Base-by-base conservation (phyloP, 2,113 vertebrate species). In the Sylvietta virens region DNA sequence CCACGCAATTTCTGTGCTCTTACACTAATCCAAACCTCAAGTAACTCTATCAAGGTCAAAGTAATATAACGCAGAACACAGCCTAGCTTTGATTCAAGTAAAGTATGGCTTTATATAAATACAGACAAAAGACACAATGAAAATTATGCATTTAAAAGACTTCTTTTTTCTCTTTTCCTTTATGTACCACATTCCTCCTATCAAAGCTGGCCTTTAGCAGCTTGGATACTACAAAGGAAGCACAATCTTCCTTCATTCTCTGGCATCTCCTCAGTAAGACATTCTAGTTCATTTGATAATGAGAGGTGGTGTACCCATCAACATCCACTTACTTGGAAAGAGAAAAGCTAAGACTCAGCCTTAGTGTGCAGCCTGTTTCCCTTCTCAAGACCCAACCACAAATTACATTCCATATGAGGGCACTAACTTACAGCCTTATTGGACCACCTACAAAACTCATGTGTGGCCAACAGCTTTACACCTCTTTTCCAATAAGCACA, bases 11-110 rank as follows among this genome's bases (percentile, higher is more conserved):
- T 92, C 78, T 85, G 65, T 79, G 70, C 80, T 96, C 61, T 76
- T 90, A 92, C 56, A 80, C 62, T 70, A 64, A 92, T 93, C 84
- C 65, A 92, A 92, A 92, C 30, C 67, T 64, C 1, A 1, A 96
- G 82, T 86, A 86, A 92, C 86, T 95, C 89, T 83, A 94, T 77
- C 92, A 96, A 91, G 93, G 94, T 94, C 93, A 90, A 66, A 83
- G 60, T 69, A 94, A 96, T 86, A 90, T 71, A 88, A 88, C 74
- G 51, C 62, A 95, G 88, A 94, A 95, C 5, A 26, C 66, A 81
- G 71, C n/a, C 58, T 50, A 95, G 79, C 35, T 78, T 85, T 48
- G 56, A 82, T 88, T 92, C 6, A 0, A 88, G 39, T 24, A 71
- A 31, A 78, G 60, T 45, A 87, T 45, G 19, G n/a, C 67, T 72